Evolutionary conservation across 2,888 invertebrate species (phyloP), one percentile per base, ranked within the genome.

Genomic region (Hydriomena furcata): DNA sequence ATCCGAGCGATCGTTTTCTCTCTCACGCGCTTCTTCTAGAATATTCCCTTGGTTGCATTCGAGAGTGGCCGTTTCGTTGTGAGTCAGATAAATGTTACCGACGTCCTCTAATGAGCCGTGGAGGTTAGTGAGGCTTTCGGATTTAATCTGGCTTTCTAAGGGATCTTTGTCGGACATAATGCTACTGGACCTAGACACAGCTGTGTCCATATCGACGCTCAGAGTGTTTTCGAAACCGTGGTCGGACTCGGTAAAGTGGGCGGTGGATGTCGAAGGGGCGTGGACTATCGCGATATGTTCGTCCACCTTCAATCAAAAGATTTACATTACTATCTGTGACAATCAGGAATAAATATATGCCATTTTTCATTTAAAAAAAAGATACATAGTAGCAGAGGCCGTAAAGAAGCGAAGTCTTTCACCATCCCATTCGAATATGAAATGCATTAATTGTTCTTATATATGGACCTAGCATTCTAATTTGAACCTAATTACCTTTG

Each of bases 31-130:
- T 0, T 85, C 86, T 8, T 87, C 85, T 7, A 82, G 61, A 42
- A 82, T 71, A 45, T 88, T 88, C 0, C 86, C 88, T 51, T 89
- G 86, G 44, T 86, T 84, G 50, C 88, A 87, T 47, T 89, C 89
- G 4, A 82, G 71, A 0, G 75, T 68, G 0, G 88, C 75, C 5
- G 76, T 80, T 61, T 90, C 90, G 49, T 85, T 83, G 61, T 88
- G 89, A 5, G 84, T 85, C 52, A 89, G 83, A 63, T 89, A 88
- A 48, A 88, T 88, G 50, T 88, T 88, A 17, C 85, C 72, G 0
- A 92, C 86, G 65, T 93, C 92, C 51, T 94, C 94, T 2, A 94
- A 77, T 0, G 94, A 94, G 0, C 95, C 95, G 61, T 94, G 93
- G 0, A 95, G 83, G 68, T 95, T 95, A 27, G 91, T 92, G 27